phyloP scores from a whole-genome alignment of 2,888 invertebrate species.

The Drosophila engyochracea region DNA sequence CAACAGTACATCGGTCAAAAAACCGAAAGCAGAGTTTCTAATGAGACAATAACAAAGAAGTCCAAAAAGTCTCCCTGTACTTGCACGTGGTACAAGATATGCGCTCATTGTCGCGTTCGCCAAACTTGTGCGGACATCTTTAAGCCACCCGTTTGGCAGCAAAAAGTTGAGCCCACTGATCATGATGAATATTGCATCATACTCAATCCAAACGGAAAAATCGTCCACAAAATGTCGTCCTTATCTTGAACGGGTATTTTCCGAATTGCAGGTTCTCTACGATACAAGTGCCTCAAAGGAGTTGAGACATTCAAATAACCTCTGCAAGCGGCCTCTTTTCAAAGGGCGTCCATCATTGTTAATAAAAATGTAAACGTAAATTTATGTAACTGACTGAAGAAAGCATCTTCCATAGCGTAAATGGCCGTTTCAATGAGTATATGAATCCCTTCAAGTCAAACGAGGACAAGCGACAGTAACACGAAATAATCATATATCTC shows the following conservation, averaged over 20 bases:
- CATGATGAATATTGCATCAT: constrained; percentile 60
- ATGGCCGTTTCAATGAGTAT: not conserved
- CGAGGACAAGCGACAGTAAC: too few relatives aligned
- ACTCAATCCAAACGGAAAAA: constrained; percentile 40
- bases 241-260: constrained; percentile 75
- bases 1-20: constrained; percentile 47
- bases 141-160: not conserved
- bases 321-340: constrained; percentile 3
- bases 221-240: constrained; percentile 63
- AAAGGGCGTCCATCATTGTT: not conserved
- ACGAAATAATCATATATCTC: not conserved
- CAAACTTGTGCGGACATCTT: constrained; percentile 70
- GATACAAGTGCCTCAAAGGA: constrained; percentile 59
- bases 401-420: not conserved
- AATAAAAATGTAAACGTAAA: not conserved
- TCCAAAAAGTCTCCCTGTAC: constrained; percentile 48
- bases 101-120: constrained; percentile 78
- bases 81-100: constrained; percentile 66
- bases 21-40: constrained; percentile 6
- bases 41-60: not conserved
- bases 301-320: not conserved
- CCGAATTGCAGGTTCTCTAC: constrained; percentile 75
- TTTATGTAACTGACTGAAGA: not conserved
- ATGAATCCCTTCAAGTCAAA: not conserved
- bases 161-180: constrained; percentile 8